Percentiles rank a stretch among this genome's conserved stretches.
Conservation (phyloP, 92 coral and sea anemone genomes). For the Palythoa heliodiscus region DNA sequence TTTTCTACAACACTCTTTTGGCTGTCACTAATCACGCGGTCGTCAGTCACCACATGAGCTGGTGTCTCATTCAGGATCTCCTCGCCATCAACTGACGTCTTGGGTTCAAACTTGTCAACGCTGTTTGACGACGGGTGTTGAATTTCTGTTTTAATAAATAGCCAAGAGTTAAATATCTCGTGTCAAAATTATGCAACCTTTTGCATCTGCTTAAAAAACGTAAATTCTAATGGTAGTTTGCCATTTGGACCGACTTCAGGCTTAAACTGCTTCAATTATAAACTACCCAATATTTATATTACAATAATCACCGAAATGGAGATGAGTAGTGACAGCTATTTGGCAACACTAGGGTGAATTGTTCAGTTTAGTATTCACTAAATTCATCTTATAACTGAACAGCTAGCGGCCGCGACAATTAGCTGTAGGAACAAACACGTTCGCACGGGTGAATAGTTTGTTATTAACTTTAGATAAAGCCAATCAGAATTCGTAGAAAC, state of each 20-base stretch:
- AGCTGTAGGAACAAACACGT: no score
- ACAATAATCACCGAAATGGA: background rate
- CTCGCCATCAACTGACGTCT: background rate
- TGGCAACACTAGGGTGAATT: background rate
- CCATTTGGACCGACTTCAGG: background rate
- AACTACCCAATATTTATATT: background rate
- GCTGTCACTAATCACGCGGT: background rate
- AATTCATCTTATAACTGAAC: no score
- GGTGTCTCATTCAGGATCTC: no score
- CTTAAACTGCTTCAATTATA: background rate
- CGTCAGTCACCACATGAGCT: background rate
- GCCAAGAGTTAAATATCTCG: background rate
- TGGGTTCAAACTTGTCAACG: conserved; percentile 31
- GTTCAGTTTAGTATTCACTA: background rate
- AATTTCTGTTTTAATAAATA: conserved; percentile 23
- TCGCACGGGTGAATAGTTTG: no score
- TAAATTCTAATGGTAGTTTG: background rate
- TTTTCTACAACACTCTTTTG: background rate
- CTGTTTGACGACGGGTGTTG: conserved; percentile 27
- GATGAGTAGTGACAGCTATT: background rate
- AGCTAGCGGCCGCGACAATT: no score
- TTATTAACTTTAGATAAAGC: no score
- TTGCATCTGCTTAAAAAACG: background rate
- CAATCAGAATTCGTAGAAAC: no score
- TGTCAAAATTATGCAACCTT: background rate